Percentiles rank a stretch among this genome's conserved stretches.
phyloP scores from a whole-genome alignment of 2,113 vertebrate species.

The Sminthopsis crassicaudata region DNA sequence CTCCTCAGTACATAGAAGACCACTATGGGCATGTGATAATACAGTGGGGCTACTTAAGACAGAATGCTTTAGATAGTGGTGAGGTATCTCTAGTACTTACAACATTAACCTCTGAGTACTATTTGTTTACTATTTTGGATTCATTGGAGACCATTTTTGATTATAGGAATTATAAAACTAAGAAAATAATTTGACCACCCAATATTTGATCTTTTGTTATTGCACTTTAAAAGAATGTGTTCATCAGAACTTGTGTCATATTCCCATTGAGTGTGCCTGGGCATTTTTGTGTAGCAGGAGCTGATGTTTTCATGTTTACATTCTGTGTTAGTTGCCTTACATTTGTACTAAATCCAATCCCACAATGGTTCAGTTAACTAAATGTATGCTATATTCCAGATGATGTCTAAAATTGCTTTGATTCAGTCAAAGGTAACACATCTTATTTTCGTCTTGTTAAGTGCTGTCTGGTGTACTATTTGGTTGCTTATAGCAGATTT shows the following conservation, averaged over 20 bases:
- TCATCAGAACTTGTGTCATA: background rate
- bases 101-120: slow-evolving; percentile 34
- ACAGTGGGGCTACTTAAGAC: background rate
- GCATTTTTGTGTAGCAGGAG: background rate
- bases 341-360: background rate
- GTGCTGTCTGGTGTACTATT: background rate
- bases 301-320: background rate
- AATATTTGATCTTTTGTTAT: background rate
- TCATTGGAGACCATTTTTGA: slow-evolving; percentile 48
- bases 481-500: background rate
- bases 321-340: slow-evolving; percentile 5
- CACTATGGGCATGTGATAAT: slow-evolving; percentile 10
- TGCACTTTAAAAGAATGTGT: background rate
- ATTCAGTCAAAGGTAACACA: background rate
- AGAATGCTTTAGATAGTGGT: slow-evolving; percentile 14
- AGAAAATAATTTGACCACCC: slow-evolving; percentile 44
- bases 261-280: background rate
- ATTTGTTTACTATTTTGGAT: slow-evolving; percentile 35
- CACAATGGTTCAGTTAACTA: background rate
- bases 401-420: background rate
- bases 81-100: slow-evolving; percentile 15
- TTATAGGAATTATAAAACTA: slow-evolving; percentile 24
- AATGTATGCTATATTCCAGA: background rate
- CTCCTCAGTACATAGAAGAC: slow-evolving; percentile 13
- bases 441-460: background rate